Evolutionary conservation across 2,113 vertebrate genomes (phyloP).

Genomic region (Takifugu bimaculatus): DNA sequence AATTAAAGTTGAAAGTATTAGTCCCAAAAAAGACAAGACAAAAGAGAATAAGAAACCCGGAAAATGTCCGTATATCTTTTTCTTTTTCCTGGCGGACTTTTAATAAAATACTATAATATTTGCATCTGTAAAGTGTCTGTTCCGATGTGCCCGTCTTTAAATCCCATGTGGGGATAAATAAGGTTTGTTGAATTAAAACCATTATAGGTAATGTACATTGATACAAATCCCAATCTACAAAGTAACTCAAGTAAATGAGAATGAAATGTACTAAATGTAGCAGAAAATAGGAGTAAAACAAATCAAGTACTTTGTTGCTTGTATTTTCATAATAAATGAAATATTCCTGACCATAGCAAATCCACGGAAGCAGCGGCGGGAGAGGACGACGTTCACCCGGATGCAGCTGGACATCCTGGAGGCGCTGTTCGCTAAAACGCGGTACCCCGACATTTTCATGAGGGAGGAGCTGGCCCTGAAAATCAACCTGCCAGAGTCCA

Average conservation of each 20-base stretch:
- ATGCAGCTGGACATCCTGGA: constrained; percentile 87
- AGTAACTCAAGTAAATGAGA: too few species aligned
- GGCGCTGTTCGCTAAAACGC: constrained; percentile 84
- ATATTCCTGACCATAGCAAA: background rate
- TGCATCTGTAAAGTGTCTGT: too few species aligned
- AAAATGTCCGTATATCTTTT: background rate
- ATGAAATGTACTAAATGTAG: too few species aligned
- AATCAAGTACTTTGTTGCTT: background rate
- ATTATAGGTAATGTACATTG: too few species aligned
- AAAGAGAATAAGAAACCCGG: background rate
- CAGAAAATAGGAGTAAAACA: too few species aligned
- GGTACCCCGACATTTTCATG: constrained; percentile 98
- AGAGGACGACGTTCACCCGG: constrained; percentile 90
- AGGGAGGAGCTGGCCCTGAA: constrained; percentile 95
- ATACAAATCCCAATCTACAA: too few species aligned
- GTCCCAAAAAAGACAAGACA: background rate
- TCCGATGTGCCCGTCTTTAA: too few species aligned
- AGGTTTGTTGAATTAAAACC: too few species aligned
- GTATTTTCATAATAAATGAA: too few species aligned
- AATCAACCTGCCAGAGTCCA: constrained; percentile 93
- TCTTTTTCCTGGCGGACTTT: background rate
- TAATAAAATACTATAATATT: too few species aligned
- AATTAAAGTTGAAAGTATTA: too few species aligned
- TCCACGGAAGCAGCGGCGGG: constrained; percentile 90
- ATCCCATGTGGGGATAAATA: too few species aligned